Base-by-base conservation (phyloP, 1,140 invertebrate genomes). In the Bombus balteatus region DNA sequence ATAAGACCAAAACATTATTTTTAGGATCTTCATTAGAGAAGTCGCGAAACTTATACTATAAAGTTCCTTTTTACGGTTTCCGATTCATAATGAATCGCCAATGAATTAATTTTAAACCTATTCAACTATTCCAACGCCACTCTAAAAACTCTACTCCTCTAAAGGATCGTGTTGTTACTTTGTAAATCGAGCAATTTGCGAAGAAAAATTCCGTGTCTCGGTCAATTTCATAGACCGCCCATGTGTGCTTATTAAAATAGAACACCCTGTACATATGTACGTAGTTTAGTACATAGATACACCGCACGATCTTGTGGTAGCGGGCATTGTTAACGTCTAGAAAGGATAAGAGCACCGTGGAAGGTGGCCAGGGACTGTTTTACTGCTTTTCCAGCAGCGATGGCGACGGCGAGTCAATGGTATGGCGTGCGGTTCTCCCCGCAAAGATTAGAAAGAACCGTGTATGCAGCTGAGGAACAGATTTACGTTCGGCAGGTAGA, bases 401-500 rank as follows among this genome's bases (percentile, higher is more conserved):
- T 53, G 47, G 47, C 59, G 81, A 43, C 39, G 41, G 73, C 43
- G 47, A 87, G 78, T 76, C 81, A 79, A 88, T 73, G 80, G 86
- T 79, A 83, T 90, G 83, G 89, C 86, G 88, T 90, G 89, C 76
- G 80, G 81, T 77, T 75, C 80, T 34, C 12, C 66, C 85, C 77
- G 83, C 78, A 62, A 74, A 90, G 88, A 90, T 90, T 90, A 90
- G 82, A 83, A 72, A 57, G 83, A 66, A 81, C 72, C 70, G 80
- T 75, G 66, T 82, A 83, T 71, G 65, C 87, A 66, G 65, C 79
- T 79, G 88, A 90, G 86, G 32, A 90, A 88, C 81, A 82, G 83
- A 90, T 90, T 90, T 90, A 90, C 89, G 83, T 90, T 90, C 87
- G 89, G 81, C 89, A 86, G 83, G 76, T 86, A 85, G 86, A 90